Base-by-base conservation (phyloP, 2,888 invertebrate species). In the Cinara cedri region DNA sequence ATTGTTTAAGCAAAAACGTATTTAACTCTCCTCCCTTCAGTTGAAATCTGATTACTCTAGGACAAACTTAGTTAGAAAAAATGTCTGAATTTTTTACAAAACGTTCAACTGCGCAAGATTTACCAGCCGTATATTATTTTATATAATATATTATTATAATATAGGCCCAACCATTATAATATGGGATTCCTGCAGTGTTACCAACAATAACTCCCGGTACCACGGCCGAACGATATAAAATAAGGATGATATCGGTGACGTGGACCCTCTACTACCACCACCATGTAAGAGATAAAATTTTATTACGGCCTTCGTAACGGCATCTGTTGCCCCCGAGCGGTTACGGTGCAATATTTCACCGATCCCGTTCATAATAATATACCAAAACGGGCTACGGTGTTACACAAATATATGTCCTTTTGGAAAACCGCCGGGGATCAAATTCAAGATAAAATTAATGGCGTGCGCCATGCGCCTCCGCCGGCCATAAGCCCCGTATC, bases 391-490 rank as follows among this genome's bases (percentile, higher is more conserved):
- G 34, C 46, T 3, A n/a, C 46, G 46, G 66, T 42, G 24, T 66
- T 76, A 76, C 55, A 34, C 66, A 54, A 78, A 78, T 70, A 78
- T 68, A 78, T 78, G 76, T 68, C 76, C 76, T 70, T 78, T 78
- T 70, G 68, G 76, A 78, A 78, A 78, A 78, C 76, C 76, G 49
- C 76, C 68, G 76, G 49, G 76, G 76, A 78, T 78, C 76, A 78
- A 78, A 78, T 78, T 78, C 76, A 19, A 78, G 76, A 78, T 78
- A 70, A 78, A 78, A 78, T 78, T 78, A 78, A 78, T 78, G 76
- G 76, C 57, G 21, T 34, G 49, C 68, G 34, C 60, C 10, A 26
- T 4, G 34, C 34, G 6, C 34, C 34, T 3, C 34, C 66, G 51
- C 44, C 4, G 76, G 24, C 57, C 14, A 26, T 76, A 66, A 66